A percentile compares a stretch with the other conserved stretches of the same genome.
phyloP scores from a whole-genome alignment of 2,888 invertebrate species.

The Iselma pallidipennis region DNA sequence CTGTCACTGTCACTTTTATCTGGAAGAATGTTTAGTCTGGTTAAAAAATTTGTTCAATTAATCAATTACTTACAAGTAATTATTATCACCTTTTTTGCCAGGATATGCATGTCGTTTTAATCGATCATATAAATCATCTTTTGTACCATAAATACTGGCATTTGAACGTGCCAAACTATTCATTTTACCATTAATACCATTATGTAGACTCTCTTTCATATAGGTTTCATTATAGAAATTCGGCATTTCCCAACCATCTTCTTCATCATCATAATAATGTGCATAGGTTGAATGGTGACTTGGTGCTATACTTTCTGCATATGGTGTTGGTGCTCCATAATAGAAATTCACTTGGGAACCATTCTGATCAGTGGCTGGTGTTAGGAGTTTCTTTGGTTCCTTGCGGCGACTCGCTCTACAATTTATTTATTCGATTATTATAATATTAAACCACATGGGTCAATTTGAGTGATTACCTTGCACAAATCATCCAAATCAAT shows the following conservation, averaged over 20 bases:
- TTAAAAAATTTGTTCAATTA: slow-evolving; percentile 23
- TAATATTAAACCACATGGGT: too few species aligned
- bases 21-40: slow-evolving; percentile 58
- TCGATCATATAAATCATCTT: slow-evolving; percentile 94
- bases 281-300: slow-evolving; percentile 95
- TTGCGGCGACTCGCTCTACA: slow-evolving; percentile 79
- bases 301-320: slow-evolving; percentile 93
- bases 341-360: slow-evolving; percentile 96
- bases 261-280: slow-evolving; percentile 94
- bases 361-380: slow-evolving; percentile 87
- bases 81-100: slow-evolving; percentile 84
- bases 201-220: slow-evolving; percentile 92
- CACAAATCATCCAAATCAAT: slow-evolving; percentile 97
- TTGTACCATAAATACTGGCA: slow-evolving; percentile 92
- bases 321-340: slow-evolving; percentile 92
- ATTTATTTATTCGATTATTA: not conserved
- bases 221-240: slow-evolving; percentile 96
- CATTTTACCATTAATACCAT: slow-evolving; percentile 85
- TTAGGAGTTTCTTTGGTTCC: slow-evolving; percentile 89
- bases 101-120: slow-evolving; percentile 94
- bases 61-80: slow-evolving; percentile 13
- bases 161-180: slow-evolving; percentile 91
- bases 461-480: too few species aligned
- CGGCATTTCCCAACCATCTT: slow-evolving; percentile 97
- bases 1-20: slow-evolving; percentile 95